Evolutionary conservation across 2,797 vertebrate species (phyloP).

Genomic region (Acrossocheilus fasciatus): DNA sequence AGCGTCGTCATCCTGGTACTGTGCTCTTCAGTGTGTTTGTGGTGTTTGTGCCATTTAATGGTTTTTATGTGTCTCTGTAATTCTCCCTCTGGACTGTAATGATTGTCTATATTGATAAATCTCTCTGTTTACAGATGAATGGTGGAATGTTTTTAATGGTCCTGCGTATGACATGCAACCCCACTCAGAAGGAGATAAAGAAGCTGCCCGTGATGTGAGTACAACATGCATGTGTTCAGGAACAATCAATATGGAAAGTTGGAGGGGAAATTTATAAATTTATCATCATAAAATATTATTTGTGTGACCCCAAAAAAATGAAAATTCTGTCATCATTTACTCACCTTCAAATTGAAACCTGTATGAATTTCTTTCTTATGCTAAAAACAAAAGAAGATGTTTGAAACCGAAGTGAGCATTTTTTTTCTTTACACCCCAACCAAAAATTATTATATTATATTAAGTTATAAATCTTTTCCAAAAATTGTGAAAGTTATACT

Average conservation of each 20-base stretch:
- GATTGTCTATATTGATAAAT: background rate
- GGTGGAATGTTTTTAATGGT: conserved; percentile 93
- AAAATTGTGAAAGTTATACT: background rate
- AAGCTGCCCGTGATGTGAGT: conserved; percentile 95
- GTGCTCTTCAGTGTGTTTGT: conserved; percentile 17
- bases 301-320: background rate
- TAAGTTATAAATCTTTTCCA: background rate
- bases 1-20: conserved; percentile 93
- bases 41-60: background rate
- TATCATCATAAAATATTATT: background rate
- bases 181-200: conserved; percentile 95
- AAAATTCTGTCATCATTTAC: background rate
- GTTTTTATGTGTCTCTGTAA: conserved; percentile 11
- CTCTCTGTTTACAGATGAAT: conserved; percentile 84
- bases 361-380: background rate
- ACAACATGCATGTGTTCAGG: background rate
- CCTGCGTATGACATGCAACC: conserved; percentile 90
- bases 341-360: background rate
- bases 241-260: background rate
- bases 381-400: background rate
- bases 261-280: background rate
- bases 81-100: background rate
- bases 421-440: background rate
- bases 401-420: background rate
- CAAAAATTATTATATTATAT: background rate